These are phyloP conservation scores for Mionectes macconnelli DNA, from an alignment of 2,113 vertebrate species.

Conservation along the genomic window DNA sequence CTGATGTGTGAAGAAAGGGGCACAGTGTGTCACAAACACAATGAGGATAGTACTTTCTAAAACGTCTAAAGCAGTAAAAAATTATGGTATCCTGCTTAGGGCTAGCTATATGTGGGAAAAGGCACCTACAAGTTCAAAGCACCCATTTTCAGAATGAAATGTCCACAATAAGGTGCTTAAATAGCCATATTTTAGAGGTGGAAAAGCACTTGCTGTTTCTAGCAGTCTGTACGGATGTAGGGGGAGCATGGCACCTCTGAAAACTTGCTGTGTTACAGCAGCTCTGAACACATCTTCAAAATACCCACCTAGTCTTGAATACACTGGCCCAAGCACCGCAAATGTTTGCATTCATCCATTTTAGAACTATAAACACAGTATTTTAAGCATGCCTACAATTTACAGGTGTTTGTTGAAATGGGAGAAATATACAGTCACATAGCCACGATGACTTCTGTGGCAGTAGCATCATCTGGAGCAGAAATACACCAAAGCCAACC, in stretches of 20 bases:
- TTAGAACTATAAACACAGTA: neutral
- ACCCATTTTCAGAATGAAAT: neutral
- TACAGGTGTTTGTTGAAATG: neutral
- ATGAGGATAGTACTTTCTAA: neutral
- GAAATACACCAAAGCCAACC: neutral
- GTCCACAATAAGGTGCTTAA: neutral
- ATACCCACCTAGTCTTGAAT: neutral
- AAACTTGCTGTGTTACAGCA: neutral
- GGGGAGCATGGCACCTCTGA: neutral
- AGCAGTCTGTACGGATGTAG: neutral
- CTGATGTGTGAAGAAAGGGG: neutral
- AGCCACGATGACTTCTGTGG: neutral
- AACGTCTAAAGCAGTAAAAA: slow-evolving; percentile 5
- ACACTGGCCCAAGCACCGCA: neutral
- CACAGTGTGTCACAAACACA: neutral
- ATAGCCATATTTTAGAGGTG: neutral
- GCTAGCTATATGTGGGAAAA: neutral
- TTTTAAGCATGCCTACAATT: slow-evolving; percentile 13
- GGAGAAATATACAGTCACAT: neutral
- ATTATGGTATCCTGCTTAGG: neutral
- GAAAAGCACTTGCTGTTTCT: neutral
- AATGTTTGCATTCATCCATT: neutral
- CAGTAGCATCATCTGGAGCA: neutral
- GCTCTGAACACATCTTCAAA: neutral
- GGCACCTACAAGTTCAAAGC: neutral